phyloP scores from a whole-genome alignment of 2,797 vertebrate species.

The Pteronotus mesoamericanus region DNA sequence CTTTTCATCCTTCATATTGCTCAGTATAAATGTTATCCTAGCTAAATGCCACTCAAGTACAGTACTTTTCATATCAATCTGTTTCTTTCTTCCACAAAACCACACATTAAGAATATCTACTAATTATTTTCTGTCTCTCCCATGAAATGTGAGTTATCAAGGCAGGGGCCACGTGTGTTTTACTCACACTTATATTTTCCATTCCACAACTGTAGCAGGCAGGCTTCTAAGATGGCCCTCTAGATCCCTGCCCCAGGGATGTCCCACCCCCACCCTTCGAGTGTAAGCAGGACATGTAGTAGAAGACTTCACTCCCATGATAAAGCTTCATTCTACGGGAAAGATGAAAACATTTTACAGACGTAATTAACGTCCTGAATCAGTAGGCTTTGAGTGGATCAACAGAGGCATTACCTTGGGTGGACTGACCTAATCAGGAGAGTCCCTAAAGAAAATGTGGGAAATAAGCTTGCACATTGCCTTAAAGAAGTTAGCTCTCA shows the following conservation, averaged over 20 bases:
- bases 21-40: neutral
- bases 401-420: neutral
- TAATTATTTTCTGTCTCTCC: neutral
- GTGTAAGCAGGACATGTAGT: neutral
- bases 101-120: neutral
- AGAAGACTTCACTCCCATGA: neutral
- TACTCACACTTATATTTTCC: neutral
- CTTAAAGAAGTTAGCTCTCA: neutral
- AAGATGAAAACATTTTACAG: neutral
- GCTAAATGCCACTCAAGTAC: neutral
- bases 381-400: neutral
- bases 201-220: neutral
- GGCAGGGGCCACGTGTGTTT: neutral
- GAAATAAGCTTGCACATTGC: neutral
- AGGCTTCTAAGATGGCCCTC: neutral
- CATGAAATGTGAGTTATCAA: neutral
- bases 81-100: neutral
- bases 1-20: neutral
- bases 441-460: neutral
- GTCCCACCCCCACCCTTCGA: neutral
- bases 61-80: neutral
- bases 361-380: neutral
- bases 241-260: neutral
- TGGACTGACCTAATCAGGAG: neutral
- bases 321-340: neutral